Evolutionary conservation across 2,888 invertebrate species (phyloP).

Genomic region (Nemapogon koenigi): DNA sequence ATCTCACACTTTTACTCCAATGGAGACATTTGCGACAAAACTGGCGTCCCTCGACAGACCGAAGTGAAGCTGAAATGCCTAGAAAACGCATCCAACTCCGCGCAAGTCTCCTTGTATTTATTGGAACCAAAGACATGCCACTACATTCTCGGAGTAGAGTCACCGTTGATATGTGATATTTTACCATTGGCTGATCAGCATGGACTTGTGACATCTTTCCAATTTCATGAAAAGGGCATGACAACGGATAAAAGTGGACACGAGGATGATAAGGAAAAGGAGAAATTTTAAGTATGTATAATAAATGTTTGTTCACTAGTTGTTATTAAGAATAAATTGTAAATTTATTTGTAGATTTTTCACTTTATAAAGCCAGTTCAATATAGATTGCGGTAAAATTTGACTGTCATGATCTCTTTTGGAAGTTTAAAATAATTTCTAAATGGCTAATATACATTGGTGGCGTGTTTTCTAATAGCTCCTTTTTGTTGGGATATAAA

Average conservation of each 20-base stretch:
- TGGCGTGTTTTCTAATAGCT: slow-evolving; percentile 1
- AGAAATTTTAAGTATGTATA: too few relatives aligned
- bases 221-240: slow-evolving; percentile 14
- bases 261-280: slow-evolving; percentile 18
- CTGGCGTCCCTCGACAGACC: slow-evolving; percentile 78
- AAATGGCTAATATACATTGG: too few relatives aligned
- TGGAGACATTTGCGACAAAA: slow-evolving; percentile 88
- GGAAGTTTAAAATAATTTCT: too few relatives aligned
- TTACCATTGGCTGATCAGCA: slow-evolving; percentile 81
- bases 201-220: slow-evolving; percentile 64
- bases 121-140: slow-evolving; percentile 92
- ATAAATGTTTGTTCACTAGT: too few relatives aligned
- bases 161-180: slow-evolving; percentile 87
- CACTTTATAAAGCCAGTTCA: too few relatives aligned
- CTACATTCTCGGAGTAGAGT: slow-evolving; percentile 94
- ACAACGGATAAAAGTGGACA: too few relatives aligned
- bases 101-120: slow-evolving; percentile 86
- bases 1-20: slow-evolving; percentile 87
- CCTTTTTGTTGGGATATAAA: slow-evolving; percentile 15
- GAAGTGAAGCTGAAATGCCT: slow-evolving; percentile 86
- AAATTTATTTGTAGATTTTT: too few relatives aligned
- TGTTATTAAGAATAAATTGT: too few relatives aligned
- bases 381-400: too few relatives aligned
- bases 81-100: slow-evolving; percentile 73
- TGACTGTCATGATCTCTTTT: too few relatives aligned